Percentiles rank a stretch among this genome's conserved stretches.
Conservation (phyloP, 2,888 invertebrate species). For the Callosobruchus maculatus region DNA sequence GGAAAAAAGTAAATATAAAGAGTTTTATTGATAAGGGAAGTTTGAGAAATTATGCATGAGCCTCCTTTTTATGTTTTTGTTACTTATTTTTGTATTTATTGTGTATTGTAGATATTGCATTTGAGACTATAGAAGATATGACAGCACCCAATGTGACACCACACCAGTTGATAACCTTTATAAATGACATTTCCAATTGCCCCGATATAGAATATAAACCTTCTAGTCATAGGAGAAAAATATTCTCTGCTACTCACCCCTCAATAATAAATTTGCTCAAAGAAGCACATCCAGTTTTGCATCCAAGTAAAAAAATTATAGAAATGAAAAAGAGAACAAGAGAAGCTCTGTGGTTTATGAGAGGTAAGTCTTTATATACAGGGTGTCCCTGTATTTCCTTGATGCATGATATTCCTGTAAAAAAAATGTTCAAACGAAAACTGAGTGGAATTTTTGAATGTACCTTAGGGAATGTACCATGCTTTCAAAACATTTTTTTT, state of each 20-base stretch:
- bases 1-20: no score
- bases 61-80: no score
- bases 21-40: no score
- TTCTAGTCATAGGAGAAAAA: conserved; percentile 19
- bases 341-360: conserved; percentile 89
- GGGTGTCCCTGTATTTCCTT: neutral
- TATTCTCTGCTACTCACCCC: conserved; percentile 16
- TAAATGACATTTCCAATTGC: conserved; percentile 27
- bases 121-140: conserved; percentile 10
- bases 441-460: no score
- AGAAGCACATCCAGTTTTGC: conserved; percentile 17
- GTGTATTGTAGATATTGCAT: conserved; percentile 24
- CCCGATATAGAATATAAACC: conserved; percentile 29
- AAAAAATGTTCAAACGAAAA: no score
- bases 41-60: no score
- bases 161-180: conserved; percentile 37
- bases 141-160: conserved; percentile 33
- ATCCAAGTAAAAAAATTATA: conserved; percentile 20
- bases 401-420: no score
- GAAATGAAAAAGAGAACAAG: conserved; percentile 65
- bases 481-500: no score
- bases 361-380: conserved; percentile 64
- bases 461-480: no score
- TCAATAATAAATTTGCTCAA: conserved; percentile 23
- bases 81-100: neutral